Evolutionary conservation across 2,113 vertebrate genomes (phyloP).

Genomic region (Clinocottus analis): DNA sequence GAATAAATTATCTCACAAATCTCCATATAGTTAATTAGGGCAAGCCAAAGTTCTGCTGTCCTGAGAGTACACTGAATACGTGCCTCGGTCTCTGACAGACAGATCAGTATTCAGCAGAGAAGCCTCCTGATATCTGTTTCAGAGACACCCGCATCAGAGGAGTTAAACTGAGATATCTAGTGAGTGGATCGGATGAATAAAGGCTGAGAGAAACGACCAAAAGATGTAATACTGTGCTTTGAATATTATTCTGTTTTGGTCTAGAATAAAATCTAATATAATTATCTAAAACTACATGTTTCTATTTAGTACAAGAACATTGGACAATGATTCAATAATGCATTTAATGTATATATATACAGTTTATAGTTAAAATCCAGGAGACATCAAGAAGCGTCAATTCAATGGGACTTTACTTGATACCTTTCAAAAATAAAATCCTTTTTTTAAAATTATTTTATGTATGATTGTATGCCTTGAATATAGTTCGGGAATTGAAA

Average conservation of each 20-base stretch:
- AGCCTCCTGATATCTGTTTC: constrained; percentile 31
- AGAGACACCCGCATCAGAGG: constrained; percentile 18
- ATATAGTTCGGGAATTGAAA: not conserved
- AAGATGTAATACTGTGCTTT: not conserved
- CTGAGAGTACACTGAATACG: constrained; percentile 20
- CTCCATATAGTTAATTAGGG: constrained; percentile 53
- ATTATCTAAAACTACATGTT: not conserved
- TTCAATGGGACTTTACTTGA: not conserved
- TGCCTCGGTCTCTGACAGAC: constrained; percentile 17
- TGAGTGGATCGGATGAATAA: not conserved
- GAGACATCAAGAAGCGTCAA: no score
- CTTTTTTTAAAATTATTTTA: not conserved
- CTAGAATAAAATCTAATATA: not conserved
- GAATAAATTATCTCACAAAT: constrained; percentile 59
- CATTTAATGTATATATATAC: no score
- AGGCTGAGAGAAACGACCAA: not conserved
- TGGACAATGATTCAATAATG: no score
- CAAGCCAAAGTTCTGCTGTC: constrained; percentile 41
- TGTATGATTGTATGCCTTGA: not conserved
- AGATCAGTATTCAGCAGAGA: constrained; percentile 59
- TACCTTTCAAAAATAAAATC: not conserved
- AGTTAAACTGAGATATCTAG: not conserved
- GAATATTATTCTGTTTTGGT: not conserved
- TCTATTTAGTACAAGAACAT: not conserved
- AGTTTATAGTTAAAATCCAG: not conserved